A percentile compares a stretch with the other conserved stretches of the same genome.
Conservation (phyloP, 2,113 vertebrate genomes). For the Corydoras maculifer region DNA sequence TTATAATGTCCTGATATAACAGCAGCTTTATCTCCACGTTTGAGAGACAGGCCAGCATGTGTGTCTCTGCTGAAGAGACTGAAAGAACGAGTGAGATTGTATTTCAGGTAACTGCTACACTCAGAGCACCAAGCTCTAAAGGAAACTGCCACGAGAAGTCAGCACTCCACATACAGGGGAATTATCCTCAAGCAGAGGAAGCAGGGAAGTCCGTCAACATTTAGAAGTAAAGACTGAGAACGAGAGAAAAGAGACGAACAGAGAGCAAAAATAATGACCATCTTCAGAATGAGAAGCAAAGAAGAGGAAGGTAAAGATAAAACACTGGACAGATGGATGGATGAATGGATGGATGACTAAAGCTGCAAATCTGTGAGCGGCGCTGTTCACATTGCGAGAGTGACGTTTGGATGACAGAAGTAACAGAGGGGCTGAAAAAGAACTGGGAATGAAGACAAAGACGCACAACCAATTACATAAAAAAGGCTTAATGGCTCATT, state of each 20-base stretch:
- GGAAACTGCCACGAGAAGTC: too few relatives aligned
- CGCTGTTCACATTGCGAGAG: neutral
- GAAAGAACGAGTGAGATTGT: too few relatives aligned
- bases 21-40: constrained; percentile 25
- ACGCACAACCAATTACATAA: neutral
- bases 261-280: neutral
- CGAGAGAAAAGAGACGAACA: neutral
- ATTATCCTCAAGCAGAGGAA: neutral
- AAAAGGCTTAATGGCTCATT: neutral
- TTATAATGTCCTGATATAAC: constrained; percentile 22
- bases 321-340: constrained; percentile 1
- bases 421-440: neutral
- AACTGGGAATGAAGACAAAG: neutral
- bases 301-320: neutral
- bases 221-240: neutral
- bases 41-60: constrained; percentile 26
- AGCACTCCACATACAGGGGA: too few relatives aligned
- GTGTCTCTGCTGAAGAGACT: constrained; percentile 13
- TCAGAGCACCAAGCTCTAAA: too few relatives aligned
- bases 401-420: constrained; percentile 8
- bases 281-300: neutral
- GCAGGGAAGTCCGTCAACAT: neutral
- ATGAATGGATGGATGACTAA: constrained; percentile 27
- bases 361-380: neutral
- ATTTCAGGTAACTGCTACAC: too few relatives aligned